These are phyloP conservation scores for Manduca sexta DNA, from an alignment of 1,140 invertebrate genomes.

Conservation along the genomic window DNA sequence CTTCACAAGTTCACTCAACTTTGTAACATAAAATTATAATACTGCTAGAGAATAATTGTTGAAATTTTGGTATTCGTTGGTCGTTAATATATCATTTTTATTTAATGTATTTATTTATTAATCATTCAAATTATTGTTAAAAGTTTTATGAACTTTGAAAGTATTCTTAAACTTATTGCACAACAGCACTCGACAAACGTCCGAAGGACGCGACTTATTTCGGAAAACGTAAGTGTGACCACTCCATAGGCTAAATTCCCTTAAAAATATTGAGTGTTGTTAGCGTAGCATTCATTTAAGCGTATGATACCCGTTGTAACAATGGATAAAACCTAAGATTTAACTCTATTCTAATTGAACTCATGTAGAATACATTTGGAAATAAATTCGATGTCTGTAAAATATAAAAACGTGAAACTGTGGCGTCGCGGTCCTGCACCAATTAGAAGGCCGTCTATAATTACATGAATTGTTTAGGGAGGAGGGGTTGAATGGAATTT, in stretches of 20 bases:
- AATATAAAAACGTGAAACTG: too few relatives aligned
- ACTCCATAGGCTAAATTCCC: neutral
- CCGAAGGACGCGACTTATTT: constrained; percentile 42
- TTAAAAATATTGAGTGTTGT: too few relatives aligned
- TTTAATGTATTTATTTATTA: neutral
- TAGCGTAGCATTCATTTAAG: too few relatives aligned
- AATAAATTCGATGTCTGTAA: too few relatives aligned
- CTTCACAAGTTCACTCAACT: constrained; percentile 64
- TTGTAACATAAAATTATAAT: constrained; percentile 17
- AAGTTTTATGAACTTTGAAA: constrained; percentile 43
- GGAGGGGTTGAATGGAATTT: too few relatives aligned
- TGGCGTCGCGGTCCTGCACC: too few relatives aligned
- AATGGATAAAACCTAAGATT: too few relatives aligned
- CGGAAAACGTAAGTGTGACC: neutral
- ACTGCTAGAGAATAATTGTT: neutral
- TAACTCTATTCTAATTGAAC: too few relatives aligned
- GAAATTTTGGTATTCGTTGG: constrained; percentile 20
- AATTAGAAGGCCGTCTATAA: too few relatives aligned
- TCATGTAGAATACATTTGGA: too few relatives aligned
- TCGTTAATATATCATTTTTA: neutral
- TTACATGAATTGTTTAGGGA: too few relatives aligned
- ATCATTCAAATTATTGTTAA: constrained; percentile 5
- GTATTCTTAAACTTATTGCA: constrained; percentile 52
- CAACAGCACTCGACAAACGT: constrained; percentile 24
- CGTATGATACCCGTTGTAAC: too few relatives aligned